These are phyloP conservation scores for Drosophila robusta DNA, from an alignment of 2,888 invertebrate genomes.

Conservation along the genomic window DNA sequence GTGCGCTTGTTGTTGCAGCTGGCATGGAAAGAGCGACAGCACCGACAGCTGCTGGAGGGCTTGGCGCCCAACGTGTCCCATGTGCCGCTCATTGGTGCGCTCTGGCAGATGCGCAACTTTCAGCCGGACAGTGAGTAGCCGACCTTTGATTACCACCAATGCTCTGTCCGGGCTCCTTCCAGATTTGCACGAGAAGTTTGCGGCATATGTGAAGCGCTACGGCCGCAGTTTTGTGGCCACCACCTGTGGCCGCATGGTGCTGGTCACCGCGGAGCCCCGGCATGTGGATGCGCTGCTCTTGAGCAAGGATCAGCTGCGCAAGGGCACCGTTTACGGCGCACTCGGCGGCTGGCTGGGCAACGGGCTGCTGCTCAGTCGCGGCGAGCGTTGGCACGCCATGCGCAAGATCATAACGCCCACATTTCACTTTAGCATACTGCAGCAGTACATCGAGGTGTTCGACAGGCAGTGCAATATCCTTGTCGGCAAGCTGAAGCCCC, in stretches of 20 bases:
- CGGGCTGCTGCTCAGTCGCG: slow-evolving; percentile 80
- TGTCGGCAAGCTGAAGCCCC: slow-evolving; percentile 85
- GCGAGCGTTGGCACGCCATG: slow-evolving; percentile 88
- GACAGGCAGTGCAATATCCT: slow-evolving; percentile 88
- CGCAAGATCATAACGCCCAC: slow-evolving; percentile 91
- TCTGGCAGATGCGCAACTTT: slow-evolving; percentile 68
- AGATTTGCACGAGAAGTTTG: slow-evolving; percentile 75
- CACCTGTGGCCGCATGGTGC: slow-evolving; percentile 49
- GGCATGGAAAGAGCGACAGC: slow-evolving; percentile 31
- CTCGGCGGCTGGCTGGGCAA: slow-evolving; percentile 82
- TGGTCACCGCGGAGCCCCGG: slow-evolving; percentile 77
- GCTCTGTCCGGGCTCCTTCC: not conserved
- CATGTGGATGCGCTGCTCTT: slow-evolving; percentile 75
- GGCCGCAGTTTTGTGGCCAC: slow-evolving; percentile 77
- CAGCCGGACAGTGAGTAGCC: slow-evolving; percentile 78
- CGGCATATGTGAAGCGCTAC: slow-evolving; percentile 57
- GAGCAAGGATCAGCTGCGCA: slow-evolving; percentile 76
- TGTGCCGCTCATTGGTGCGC: slow-evolving; percentile 78
- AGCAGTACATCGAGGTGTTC: slow-evolving; percentile 90
- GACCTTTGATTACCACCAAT: too few relatives aligned
- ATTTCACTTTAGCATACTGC: slow-evolving; percentile 92
- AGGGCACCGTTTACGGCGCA: slow-evolving; percentile 75
- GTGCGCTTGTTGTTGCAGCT: slow-evolving; percentile 32
- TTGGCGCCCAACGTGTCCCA: slow-evolving; percentile 74
- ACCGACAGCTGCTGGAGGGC: slow-evolving; percentile 36